A percentile compares a stretch with the other conserved stretches of the same genome.
These are phyloP conservation scores for Sesamia nonagrioides DNA, from an alignment of 1,140 invertebrate species.

Conservation along the genomic window DNA sequence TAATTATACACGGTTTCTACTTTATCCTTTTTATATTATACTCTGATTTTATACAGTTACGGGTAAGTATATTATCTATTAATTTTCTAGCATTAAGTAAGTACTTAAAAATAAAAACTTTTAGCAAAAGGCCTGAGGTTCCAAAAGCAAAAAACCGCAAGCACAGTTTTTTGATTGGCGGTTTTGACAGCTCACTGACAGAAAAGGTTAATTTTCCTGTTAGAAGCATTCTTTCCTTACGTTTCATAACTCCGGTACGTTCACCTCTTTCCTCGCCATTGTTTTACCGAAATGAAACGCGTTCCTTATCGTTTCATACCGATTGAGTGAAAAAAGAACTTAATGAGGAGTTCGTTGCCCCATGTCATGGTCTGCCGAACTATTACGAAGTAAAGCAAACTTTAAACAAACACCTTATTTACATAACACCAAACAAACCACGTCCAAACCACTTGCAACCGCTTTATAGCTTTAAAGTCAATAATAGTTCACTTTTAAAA, in stretches of 20 bases:
- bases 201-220: neutral
- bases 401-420: constrained; percentile 2
- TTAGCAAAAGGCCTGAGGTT: neutral
- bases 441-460: neutral
- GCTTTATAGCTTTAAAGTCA: neutral
- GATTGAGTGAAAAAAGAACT: constrained; percentile 29
- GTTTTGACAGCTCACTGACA: neutral
- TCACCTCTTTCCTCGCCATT: constrained; percentile 23
- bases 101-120: too few species aligned
- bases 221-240: neutral
- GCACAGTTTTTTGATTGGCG: too few species aligned
- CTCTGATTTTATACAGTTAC: neutral
- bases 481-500: neutral
- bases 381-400: neutral
- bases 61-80: neutral
- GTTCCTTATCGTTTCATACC: constrained; percentile 24
- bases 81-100: too few species aligned
- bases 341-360: constrained; percentile 31
- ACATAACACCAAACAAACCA: neutral
- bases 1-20: neutral
- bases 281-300: constrained; percentile 23
- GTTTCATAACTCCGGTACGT: constrained; percentile 3
- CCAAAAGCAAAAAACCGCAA: neutral
- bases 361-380: constrained; percentile 19
- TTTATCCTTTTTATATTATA: constrained; percentile 13